These are phyloP conservation scores for Trichogramma dendrolimi DNA, from an alignment of 2,888 invertebrate species.

Conservation along the genomic window DNA sequence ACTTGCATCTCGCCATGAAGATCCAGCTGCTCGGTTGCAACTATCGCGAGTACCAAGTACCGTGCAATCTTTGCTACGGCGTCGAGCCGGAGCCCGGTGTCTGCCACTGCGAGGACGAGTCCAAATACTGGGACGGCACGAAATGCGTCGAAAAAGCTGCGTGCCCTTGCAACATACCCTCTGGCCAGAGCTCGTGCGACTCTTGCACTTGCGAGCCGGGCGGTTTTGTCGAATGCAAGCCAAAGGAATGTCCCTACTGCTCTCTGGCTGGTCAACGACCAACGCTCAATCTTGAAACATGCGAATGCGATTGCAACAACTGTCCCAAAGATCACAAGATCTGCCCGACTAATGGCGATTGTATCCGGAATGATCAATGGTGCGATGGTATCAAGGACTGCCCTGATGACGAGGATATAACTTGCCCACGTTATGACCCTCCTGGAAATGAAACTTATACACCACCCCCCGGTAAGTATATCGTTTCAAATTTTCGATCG, in stretches of 20 bases:
- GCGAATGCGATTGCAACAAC: slow-evolving; percentile 70
- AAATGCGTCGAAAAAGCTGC: slow-evolving; percentile 67
- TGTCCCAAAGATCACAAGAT: slow-evolving; percentile 65
- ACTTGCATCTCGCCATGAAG: slow-evolving; percentile 67
- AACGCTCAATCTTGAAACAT: slow-evolving; percentile 57
- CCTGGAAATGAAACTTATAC: too few species aligned
- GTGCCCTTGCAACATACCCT: slow-evolving; percentile 69
- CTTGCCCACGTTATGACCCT: too few species aligned
- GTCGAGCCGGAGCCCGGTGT: slow-evolving; percentile 47
- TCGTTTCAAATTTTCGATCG: too few species aligned
- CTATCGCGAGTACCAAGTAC: slow-evolving; percentile 56
- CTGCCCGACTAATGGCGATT: slow-evolving; percentile 72
- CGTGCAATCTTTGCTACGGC: slow-evolving; percentile 59
- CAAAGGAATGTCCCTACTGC: slow-evolving; percentile 68
- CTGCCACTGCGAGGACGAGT: slow-evolving; percentile 56
- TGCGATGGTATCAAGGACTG: slow-evolving; percentile 80
- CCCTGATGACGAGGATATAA: slow-evolving; percentile 69
- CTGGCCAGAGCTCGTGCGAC: slow-evolving; percentile 66
- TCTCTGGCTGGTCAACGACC: slow-evolving; percentile 57
- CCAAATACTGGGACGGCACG: slow-evolving; percentile 69
- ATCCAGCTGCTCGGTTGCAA: slow-evolving; percentile 78
- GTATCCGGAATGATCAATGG: slow-evolving; percentile 68
- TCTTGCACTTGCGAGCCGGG: slow-evolving; percentile 76
- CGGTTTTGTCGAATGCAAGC: slow-evolving; percentile 67
- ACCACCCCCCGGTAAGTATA: too few species aligned